Evolutionary conservation across 2,797 vertebrate species (phyloP).

Genomic region (Ctenochaetus hawaiiensis): DNA sequence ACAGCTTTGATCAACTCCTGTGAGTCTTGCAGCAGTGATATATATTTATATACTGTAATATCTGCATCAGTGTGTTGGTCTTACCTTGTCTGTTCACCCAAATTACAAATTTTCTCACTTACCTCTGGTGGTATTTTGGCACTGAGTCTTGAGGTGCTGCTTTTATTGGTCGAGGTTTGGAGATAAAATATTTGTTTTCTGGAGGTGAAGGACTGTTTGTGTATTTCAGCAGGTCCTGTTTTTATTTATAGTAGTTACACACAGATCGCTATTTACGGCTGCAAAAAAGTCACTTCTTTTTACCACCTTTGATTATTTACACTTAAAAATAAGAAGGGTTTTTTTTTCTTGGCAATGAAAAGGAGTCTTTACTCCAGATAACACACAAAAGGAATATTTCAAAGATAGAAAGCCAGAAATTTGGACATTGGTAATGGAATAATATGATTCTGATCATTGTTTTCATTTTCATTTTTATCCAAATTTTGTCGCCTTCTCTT

Average conservation of each 20-base stretch:
- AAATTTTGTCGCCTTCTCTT: no score
- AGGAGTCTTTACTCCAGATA: not conserved
- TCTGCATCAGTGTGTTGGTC: slow-evolving; percentile 13
- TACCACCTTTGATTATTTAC: no score
- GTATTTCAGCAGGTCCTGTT: not conserved
- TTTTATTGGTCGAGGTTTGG: slow-evolving; percentile 1
- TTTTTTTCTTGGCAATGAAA: no score
- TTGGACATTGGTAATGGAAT: no score
- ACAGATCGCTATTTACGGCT: no score
- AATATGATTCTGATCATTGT: no score
- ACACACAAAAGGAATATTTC: not conserved
- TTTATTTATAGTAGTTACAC: not conserved
- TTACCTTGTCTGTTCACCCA: slow-evolving; percentile 14
- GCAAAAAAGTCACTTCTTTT: no score
- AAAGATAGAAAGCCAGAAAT: not conserved
- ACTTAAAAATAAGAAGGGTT: no score
- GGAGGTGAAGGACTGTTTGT: no score
- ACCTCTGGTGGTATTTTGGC: not conserved
- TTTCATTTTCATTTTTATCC: no score
- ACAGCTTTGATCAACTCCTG: slow-evolving; percentile 31
- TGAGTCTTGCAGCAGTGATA: slow-evolving; percentile 5
- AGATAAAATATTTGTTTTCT: not conserved
- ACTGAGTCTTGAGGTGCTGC: not conserved
- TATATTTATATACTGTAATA: slow-evolving; percentile 25
- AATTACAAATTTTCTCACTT: slow-evolving; percentile 1